A percentile compares a stretch with the other conserved stretches of the same genome.
Evolutionary conservation across 2,797 vertebrate genomes (phyloP).

Genomic region (Peromyscus eremicus): DNA sequence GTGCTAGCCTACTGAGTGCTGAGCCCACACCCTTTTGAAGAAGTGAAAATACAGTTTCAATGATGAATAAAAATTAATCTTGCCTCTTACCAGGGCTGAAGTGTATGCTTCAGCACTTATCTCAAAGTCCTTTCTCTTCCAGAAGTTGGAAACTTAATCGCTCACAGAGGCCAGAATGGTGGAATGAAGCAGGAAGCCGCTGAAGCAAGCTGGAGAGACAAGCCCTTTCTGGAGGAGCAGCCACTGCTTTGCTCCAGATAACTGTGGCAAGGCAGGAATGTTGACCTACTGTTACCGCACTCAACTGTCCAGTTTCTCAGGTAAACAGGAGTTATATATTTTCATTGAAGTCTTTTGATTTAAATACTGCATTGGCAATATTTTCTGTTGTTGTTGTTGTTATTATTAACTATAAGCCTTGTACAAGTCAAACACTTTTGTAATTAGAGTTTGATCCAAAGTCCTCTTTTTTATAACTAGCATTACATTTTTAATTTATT

Average conservation of each 20-base stretch:
- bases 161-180: conserved; percentile 75
- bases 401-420: not conserved
- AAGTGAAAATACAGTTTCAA: conserved; percentile 33
- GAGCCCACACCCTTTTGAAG: not conserved
- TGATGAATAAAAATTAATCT: not conserved
- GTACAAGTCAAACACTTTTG: not conserved
- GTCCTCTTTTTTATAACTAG: not conserved
- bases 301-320: conserved; percentile 74
- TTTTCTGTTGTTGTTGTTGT: not conserved
- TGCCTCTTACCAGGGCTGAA: conserved; percentile 3
- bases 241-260: conserved; percentile 75
- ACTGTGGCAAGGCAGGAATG: conserved; percentile 74
- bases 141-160: conserved; percentile 77
- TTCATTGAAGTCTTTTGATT: conserved; percentile 49
- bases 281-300: conserved; percentile 75
- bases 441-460: not conserved
- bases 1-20: not conserved
- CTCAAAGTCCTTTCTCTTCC: conserved; percentile 75
- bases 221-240: conserved; percentile 70
- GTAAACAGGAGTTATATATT: conserved; percentile 73
- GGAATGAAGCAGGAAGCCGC: conserved; percentile 77
- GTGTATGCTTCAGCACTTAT: conserved; percentile 41
- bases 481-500: conserved; percentile 3
- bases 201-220: conserved; percentile 59
- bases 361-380: conserved; percentile 23